Conservation (phyloP, 1,140 invertebrate genomes). For the Leptopilina boulardi region DNA sequence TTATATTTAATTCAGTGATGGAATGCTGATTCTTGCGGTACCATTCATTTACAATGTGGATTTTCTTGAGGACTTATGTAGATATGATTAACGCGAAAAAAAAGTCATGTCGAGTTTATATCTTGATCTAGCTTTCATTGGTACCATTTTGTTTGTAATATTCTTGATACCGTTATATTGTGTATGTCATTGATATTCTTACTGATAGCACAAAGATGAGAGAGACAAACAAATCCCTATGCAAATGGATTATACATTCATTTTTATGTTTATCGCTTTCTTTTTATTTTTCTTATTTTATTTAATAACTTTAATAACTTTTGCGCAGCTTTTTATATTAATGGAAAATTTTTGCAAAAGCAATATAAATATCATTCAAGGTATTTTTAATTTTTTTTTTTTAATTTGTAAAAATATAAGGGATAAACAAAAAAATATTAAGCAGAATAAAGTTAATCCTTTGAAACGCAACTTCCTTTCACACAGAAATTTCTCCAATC, state of each 20-base stretch:
- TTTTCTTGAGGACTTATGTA: constrained; percentile 9
- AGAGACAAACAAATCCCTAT: constrained; percentile 8
- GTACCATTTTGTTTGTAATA: constrained; percentile 28
- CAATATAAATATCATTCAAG: too few species aligned
- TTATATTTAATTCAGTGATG: neutral
- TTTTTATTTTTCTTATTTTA: too few species aligned
- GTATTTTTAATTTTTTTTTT: too few species aligned
- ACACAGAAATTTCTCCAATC: constrained; percentile 56
- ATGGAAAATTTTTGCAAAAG: too few species aligned
- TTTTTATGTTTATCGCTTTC: neutral
- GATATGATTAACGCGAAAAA: constrained; percentile 25
- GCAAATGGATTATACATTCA: neutral
- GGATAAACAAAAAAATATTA: too few species aligned
- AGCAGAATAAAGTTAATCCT: neutral
- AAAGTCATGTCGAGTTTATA: constrained; percentile 15
- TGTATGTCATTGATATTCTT: constrained; percentile 1
- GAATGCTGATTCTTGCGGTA: constrained; percentile 32
- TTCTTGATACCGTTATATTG: neutral
- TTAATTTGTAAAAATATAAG: too few species aligned
- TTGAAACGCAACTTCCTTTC: constrained; percentile 48
- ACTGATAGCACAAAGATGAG: neutral
- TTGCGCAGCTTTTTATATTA: too few species aligned
- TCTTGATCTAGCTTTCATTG: constrained; percentile 30
- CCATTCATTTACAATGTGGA: constrained; percentile 11
- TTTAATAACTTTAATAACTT: too few species aligned